Percentiles rank a stretch among this genome's conserved stretches.
Conservation (phyloP, 2,888 invertebrate species). For the Pecten maximus region DNA sequence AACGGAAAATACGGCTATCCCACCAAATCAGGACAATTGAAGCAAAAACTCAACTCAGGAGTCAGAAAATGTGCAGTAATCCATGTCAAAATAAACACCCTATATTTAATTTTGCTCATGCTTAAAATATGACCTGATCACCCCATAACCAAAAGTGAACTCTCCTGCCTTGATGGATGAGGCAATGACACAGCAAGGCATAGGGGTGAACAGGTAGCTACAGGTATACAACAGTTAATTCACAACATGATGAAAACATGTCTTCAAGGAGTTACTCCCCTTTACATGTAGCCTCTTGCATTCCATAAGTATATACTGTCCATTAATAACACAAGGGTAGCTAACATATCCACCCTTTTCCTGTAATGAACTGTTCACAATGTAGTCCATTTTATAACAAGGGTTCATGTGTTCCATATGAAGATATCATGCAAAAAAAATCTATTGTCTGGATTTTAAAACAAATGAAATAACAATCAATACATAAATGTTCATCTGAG, state of each 20-base stretch:
- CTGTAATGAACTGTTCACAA: background rate
- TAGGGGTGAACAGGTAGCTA: background rate
- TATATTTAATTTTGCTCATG: background rate
- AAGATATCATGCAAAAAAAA: background rate
- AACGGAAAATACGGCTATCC: slow-evolving; percentile 5
- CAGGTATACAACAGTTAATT: background rate
- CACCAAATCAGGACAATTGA: slow-evolving; percentile 4
- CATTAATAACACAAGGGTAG: too few relatives aligned
- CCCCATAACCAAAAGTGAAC: background rate
- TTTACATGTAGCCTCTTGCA: background rate
- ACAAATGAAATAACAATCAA: background rate
- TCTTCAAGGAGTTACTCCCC: background rate
- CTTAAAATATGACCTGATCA: background rate
- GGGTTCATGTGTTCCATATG: background rate
- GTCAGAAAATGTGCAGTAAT: slow-evolving; percentile 21
- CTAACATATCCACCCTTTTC: background rate
- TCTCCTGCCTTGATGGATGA: background rate
- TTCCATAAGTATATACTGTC: background rate
- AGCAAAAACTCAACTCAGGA: slow-evolving; percentile 13
- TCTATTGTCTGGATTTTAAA: background rate
- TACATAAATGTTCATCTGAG: background rate
- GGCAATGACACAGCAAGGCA: background rate
- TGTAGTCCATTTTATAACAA: background rate
- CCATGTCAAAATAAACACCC: background rate
- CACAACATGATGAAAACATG: background rate